Evolutionary conservation across 2,797 vertebrate species (phyloP), one percentile per base, ranked within the genome.

Genomic region (Falco peregrinus): DNA sequence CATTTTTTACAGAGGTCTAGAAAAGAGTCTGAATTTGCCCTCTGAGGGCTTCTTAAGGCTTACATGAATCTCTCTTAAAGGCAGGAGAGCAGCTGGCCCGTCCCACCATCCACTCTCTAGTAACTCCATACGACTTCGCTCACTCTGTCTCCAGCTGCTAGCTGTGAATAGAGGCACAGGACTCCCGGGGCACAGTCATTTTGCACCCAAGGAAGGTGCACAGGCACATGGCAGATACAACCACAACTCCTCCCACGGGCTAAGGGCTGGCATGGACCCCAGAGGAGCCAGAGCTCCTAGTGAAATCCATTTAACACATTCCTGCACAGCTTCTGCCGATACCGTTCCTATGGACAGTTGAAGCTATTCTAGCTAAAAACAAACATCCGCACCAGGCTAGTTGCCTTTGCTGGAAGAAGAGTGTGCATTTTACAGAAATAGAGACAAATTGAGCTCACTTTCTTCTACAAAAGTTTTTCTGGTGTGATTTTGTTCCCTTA

Each of bases 281-380:
- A 35, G 51, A 59, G 59, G 47, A 82, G 80, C 60, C 8, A 3
- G 68, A 88, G 81, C 28, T 93, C 54, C 54, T 11, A 31, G 50
- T 1, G 5, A 87, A 93, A 91, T 89, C 69, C 75, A 65, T 78
- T 95, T 93, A 93, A 94, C 82, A 91, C 87, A 94, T 94, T 95
- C 91, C 94, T 91, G 68, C 67, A 82, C 59, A 51, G 92, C 84
- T 85, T 61, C 93, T 95, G 85, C 70, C 1, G 5, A 17, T 37
- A 20, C 56, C 0, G 18, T 59, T 96, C 93, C 94, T 28, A 82
- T 1, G 26, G 80, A 4, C 64, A 20, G 85, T 9, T 54, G 75
- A 50, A 91, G 86, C 59, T 78, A 57, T 56, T 81, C 65, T 16
- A 56, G 59, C 39, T 87, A 75, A 92, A 84, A 91, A 67, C 84